Percentiles rank a stretch among this genome's conserved stretches.
phyloP scores from a whole-genome alignment of 2,797 vertebrate species.

The Tragelaphus eurycerus region DNA sequence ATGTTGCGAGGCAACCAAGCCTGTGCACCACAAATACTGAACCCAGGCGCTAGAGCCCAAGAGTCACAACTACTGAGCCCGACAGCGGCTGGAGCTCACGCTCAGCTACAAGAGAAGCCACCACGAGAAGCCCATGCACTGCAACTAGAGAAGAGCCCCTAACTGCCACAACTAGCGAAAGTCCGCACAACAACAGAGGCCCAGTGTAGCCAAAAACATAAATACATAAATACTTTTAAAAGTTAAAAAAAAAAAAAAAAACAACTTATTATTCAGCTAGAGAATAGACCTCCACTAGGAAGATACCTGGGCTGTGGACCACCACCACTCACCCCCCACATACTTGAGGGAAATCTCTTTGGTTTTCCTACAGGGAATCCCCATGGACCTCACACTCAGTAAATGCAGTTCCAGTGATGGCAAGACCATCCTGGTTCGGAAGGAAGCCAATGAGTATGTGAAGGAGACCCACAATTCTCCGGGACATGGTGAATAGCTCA shows the following conservation, averaged over 20 bases:
- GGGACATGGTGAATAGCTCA: not conserved
- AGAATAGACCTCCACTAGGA: not conserved
- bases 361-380: not conserved
- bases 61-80: not conserved
- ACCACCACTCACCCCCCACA: not conserved
- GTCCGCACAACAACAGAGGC: not conserved
- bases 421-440: not conserved
- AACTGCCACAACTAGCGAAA: not conserved
- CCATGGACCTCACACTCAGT: not conserved
- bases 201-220: not conserved
- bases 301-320: not conserved
- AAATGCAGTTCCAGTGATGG: not conserved
- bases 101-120: not conserved
- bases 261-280: not conserved
- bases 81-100: not conserved
- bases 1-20: not conserved
- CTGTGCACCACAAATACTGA: not conserved
- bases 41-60: not conserved
- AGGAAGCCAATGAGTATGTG: not conserved
- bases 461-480: not conserved
- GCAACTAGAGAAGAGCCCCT: not conserved
- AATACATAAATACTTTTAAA: not conserved
- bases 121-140: rapidly evolving
- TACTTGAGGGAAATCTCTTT: not conserved
- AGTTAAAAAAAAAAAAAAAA: not conserved